These are phyloP conservation scores for Lycocorax pyrrhopterus DNA, from an alignment of 2,113 vertebrate species.

Conservation along the genomic window DNA sequence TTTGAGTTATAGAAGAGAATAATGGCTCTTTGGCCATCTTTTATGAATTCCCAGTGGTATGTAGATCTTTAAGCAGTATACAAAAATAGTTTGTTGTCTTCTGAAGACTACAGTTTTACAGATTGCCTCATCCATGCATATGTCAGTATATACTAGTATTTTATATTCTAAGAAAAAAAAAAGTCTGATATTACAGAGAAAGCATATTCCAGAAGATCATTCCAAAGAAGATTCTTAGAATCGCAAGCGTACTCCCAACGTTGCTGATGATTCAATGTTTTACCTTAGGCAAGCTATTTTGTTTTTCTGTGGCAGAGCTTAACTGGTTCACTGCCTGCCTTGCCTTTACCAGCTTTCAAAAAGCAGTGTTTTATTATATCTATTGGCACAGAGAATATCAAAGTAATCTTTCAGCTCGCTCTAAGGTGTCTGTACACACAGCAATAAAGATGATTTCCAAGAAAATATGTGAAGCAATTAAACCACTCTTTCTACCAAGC, in stretches of 20 bases:
- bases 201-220: neutral
- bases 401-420: neutral
- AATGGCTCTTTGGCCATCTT: neutral
- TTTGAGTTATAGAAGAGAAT: neutral
- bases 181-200: neutral
- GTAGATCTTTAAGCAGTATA: neutral
- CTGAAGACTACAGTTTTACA: neutral
- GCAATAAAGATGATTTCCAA: neutral
- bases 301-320: neutral
- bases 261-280: neutral
- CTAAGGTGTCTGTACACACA: neutral
- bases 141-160: neutral
- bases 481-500: neutral
- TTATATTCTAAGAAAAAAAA: neutral
- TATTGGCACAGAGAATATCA: neutral
- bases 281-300: neutral
- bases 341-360: neutral
- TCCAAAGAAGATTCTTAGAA: neutral
- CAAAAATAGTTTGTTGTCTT: neutral
- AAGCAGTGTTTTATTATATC: neutral
- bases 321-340: neutral
- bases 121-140: neutral
- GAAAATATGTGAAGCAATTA: neutral
- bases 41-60: neutral
- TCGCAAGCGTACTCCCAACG: neutral